Base-by-base conservation (phyloP, 1,140 invertebrate genomes). In the Drosophila teissieri region DNA sequence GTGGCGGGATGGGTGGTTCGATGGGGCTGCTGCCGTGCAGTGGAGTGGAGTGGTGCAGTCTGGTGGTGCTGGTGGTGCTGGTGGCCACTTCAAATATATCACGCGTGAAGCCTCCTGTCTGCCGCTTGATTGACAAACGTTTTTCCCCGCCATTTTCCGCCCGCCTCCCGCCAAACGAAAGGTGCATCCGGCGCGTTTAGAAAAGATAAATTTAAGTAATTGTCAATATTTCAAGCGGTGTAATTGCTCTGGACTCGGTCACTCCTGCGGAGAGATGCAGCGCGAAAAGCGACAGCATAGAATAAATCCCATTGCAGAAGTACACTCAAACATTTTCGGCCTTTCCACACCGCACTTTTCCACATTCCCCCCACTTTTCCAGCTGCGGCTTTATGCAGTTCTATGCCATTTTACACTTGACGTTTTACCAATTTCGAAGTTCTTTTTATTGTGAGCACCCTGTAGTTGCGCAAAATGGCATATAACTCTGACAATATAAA, bases 121-220 rank as follows among this genome's bases (percentile, higher is more conserved):
- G 67, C 58, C 80, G 74, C 51, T 80, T 88, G 82, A 88, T 88
- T 88, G 83, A 88, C 82, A 76, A 88, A 86, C 70, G 83, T 53
- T 53, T 57, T 64, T 37, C 36, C 31, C 27, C 31, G 24, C 39
- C 15, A 3, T 14, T n/a, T 31, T 14, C 27, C n/a, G n/a, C 37
- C 58, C 64, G 1, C 37, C 58, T 55, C 24, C 8, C 14, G 10
- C 11, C 24, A 6, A 5, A 24, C 51, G 53, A 67, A 69, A 86
- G 83, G 83, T 86, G 83, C 83, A 67, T 79, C 48, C 73, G 65
- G 58, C 61, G 78, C 84, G 79, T 79, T 86, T 86, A 86, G 83
- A 89, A 86, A 86, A 86, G 83, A 86, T 86, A 86, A 86, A 86
- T 86, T 86, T 86, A 86, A 86, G 83, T 86, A 86, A 86, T 86